Conservation (phyloP, 1,140 invertebrate species). For the Drosophila albomicans region DNA sequence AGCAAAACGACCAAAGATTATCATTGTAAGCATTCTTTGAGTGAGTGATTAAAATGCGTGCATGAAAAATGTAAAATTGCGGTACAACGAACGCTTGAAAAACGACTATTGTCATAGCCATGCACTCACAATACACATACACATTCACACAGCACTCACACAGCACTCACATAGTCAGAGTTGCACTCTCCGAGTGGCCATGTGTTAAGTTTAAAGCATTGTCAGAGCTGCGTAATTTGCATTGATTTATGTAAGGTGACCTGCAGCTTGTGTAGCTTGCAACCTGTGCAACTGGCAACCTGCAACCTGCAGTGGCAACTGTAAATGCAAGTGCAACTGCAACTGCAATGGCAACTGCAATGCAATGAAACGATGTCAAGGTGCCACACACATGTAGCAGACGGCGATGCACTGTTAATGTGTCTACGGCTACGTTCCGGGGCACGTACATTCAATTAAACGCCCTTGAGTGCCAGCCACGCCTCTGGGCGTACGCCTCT, state of each 20-base stretch:
- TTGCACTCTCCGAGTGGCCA: constrained; percentile 9
- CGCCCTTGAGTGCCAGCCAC: constrained; percentile 74
- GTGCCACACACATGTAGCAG: constrained; percentile 53
- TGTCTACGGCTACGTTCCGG: constrained; percentile 68
- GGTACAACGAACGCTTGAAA: constrained; percentile 45
- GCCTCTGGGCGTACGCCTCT: constrained; percentile 27
- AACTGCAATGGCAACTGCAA: constrained; percentile 26
- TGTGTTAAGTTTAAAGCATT: constrained; percentile 70
- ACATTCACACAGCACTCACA: background rate
- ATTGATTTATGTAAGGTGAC: constrained; percentile 72
- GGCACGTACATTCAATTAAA: constrained; percentile 82
- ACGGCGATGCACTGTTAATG: constrained; percentile 68
- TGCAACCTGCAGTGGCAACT: constrained; percentile 28
- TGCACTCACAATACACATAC: constrained; percentile 6
- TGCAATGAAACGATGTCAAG: constrained; percentile 66
- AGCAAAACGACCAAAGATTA: constrained; percentile 63
- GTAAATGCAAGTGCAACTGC: constrained; percentile 22
- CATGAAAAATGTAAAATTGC: constrained; percentile 55
- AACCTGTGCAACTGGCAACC: constrained; percentile 14
- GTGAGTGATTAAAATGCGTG: constrained; percentile 79
- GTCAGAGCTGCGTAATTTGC: constrained; percentile 72
- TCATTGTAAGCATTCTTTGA: constrained; percentile 79
- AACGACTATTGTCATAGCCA: constrained; percentile 48
- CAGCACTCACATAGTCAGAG: background rate
- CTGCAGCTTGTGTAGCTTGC: constrained; percentile 25